Percentiles rank a stretch among this genome's conserved stretches.
These are phyloP conservation scores for Puffinus mauretanicus DNA, from an alignment of 2,113 vertebrate species.

Conservation along the genomic window DNA sequence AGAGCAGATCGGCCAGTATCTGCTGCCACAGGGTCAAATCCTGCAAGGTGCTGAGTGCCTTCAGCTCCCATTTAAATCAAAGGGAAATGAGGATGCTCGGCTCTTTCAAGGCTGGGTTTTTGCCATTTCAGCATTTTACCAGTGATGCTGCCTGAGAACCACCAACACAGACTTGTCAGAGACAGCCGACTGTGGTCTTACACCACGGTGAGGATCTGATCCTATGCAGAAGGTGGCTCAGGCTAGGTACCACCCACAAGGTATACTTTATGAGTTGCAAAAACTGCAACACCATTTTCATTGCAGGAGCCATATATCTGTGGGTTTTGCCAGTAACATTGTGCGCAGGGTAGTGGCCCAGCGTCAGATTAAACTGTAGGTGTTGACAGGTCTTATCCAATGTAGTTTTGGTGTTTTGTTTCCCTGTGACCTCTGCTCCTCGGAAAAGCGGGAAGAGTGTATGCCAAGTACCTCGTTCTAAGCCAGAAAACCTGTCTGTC, in stretches of 20 bases:
- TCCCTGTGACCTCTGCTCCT: not conserved
- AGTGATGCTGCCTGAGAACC: rapidly evolving
- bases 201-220: not conserved
- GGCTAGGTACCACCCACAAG: not conserved
- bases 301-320: not conserved
- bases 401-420: not conserved
- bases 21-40: not conserved
- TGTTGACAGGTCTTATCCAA: not conserved
- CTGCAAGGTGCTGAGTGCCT: not conserved
- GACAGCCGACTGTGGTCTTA: not conserved
- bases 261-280: not conserved
- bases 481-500: not conserved
- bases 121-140: not conserved
- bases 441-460: not conserved
- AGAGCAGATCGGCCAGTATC: not conserved
- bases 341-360: not conserved
- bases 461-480: not conserved
- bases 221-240: not conserved
- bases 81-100: not conserved
- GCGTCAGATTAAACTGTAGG: not conserved
- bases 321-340: not conserved
- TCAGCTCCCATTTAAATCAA: not conserved
- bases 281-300: not conserved
- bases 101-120: not conserved
- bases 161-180: not conserved